Evolutionary conservation across 2,888 invertebrate species (phyloP).

Genomic region (Steinernema carpocapsae): DNA sequence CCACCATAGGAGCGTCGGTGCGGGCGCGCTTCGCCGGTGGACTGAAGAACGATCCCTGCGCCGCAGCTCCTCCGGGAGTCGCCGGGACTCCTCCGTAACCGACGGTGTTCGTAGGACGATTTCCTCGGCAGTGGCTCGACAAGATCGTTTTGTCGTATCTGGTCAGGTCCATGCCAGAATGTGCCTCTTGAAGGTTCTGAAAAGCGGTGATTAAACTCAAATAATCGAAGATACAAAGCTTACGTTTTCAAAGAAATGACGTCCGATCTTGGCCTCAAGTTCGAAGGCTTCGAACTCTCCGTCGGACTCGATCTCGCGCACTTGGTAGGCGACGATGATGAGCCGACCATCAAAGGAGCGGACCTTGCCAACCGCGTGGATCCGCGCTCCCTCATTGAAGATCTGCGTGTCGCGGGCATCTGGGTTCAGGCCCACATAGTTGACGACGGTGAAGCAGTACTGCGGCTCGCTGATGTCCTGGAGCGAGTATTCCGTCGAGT

Average conservation of each 20-base stretch:
- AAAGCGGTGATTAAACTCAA: conserved; percentile 3
- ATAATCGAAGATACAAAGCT: background rate
- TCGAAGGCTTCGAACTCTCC: background rate
- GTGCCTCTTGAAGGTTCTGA: conserved; percentile 52
- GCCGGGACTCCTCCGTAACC: background rate
- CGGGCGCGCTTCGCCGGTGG: conserved; percentile 17
- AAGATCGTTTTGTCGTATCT: conserved; percentile 20
- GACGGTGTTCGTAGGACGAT: background rate
- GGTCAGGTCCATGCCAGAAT: conserved; percentile 44
- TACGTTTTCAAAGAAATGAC: conserved; percentile 28
- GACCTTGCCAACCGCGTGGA: conserved; percentile 30
- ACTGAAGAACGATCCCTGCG: conserved; percentile 13
- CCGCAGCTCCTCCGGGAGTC: background rate
- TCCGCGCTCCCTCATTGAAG: conserved; percentile 1
- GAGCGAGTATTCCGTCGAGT: conserved; percentile 1
- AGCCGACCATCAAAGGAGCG: conserved; percentile 28
- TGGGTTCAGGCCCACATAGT: conserved; percentile 1
- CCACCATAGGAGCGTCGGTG: background rate
- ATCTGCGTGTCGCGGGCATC: conserved; percentile 1
- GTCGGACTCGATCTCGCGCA: conserved; percentile 17
- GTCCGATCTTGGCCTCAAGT: conserved; percentile 19
- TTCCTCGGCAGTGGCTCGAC: background rate
- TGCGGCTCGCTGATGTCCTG: background rate
- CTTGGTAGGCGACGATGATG: conserved; percentile 27
- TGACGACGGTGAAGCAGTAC: conserved; percentile 8